These are phyloP conservation scores for Galleria mellonella DNA, from an alignment of 1,140 invertebrate species.

Conservation along the genomic window DNA sequence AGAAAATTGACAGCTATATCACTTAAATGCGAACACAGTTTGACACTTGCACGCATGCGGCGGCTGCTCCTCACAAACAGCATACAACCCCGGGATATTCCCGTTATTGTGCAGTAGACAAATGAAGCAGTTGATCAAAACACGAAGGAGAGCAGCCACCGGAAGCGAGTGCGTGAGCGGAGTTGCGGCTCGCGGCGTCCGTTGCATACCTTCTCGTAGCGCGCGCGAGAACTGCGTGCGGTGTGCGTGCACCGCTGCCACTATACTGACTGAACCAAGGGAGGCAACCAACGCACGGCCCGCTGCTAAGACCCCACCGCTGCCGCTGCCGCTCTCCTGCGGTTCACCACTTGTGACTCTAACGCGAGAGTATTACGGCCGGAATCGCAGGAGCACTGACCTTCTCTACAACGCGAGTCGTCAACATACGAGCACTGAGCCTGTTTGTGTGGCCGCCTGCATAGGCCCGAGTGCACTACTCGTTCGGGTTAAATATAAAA, in stretches of 20 bases:
- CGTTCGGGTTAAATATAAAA: slow-evolving; percentile 5
- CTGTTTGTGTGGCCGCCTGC: slow-evolving; percentile 33
- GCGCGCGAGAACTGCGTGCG: slow-evolving; percentile 71
- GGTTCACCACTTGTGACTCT: slow-evolving; percentile 57
- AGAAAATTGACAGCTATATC: neutral
- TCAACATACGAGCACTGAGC: slow-evolving; percentile 22
- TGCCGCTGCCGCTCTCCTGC: slow-evolving; percentile 50
- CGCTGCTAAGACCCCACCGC: slow-evolving; percentile 56
- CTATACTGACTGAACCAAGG: slow-evolving; percentile 42
- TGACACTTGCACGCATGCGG: slow-evolving; percentile 20
- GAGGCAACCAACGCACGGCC: slow-evolving; percentile 43
- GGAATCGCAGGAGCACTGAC: slow-evolving; percentile 62
- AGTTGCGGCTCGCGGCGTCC: slow-evolving; percentile 13
- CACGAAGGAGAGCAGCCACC: slow-evolving; percentile 46
- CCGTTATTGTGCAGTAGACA: too few relatives aligned
- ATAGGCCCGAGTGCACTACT: slow-evolving; percentile 34
- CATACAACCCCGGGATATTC: too few relatives aligned
- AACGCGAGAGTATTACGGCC: slow-evolving; percentile 56
- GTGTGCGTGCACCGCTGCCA: slow-evolving; percentile 69
- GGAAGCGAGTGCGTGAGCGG: slow-evolving; percentile 53
- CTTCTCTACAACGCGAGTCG: slow-evolving; percentile 35
- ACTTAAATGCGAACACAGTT: slow-evolving; percentile 15
- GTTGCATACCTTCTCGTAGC: slow-evolving; percentile 66
- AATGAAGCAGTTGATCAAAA: too few relatives aligned
- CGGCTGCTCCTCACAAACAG: slow-evolving; percentile 19